These are phyloP conservation scores for Lucilia cuprina DNA, from an alignment of 1,140 invertebrate genomes.

Conservation along the genomic window DNA sequence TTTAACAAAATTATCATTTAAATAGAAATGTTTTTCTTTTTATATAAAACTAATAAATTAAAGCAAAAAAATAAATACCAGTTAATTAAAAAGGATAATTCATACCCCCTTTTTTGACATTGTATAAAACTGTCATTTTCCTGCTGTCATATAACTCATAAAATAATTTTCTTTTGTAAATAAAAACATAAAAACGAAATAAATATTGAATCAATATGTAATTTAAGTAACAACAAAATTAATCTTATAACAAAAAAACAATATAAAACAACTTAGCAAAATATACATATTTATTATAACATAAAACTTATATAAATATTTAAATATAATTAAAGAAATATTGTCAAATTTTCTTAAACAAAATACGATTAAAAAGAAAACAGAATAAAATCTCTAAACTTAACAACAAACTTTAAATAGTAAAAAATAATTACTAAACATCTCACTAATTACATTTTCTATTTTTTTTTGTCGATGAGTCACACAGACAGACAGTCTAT, in stretches of 20 bases:
- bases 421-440: not conserved
- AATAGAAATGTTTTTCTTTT: no score
- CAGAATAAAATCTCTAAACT: not conserved
- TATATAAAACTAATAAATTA: no score
- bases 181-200: no score
- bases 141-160: no score
- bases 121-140: no score
- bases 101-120: no score
- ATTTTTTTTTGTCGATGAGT: not conserved
- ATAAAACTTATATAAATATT: not conserved
- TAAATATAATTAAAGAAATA: not conserved
- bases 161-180: no score
- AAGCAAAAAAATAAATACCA: no score
- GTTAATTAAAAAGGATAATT: no score
- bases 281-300: conserved; percentile 17
- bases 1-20: no score
- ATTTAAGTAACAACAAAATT: not conserved
- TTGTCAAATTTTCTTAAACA: not conserved
- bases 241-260: conserved; percentile 5
- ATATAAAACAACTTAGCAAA: no score
- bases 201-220: no score
- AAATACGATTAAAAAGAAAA: not conserved
- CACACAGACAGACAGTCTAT: conserved; percentile 6
- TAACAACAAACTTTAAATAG: not conserved
- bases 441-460: not conserved